These are phyloP conservation scores for Pampus argenteus DNA, from an alignment of 2,797 vertebrate genomes.

Conservation along the genomic window DNA sequence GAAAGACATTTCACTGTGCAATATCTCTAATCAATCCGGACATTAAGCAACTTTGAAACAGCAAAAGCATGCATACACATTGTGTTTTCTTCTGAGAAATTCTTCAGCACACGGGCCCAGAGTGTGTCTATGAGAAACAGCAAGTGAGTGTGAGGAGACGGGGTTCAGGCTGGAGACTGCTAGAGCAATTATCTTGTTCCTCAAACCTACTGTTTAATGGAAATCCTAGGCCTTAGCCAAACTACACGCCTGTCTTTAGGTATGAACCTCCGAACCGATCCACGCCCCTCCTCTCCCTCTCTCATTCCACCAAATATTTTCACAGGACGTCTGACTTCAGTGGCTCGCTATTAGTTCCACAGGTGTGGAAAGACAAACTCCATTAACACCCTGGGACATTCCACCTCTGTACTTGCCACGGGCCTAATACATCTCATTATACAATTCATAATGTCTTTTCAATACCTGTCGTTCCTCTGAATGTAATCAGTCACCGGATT, in stretches of 20 bases:
- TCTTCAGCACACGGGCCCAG: conserved; percentile 41
- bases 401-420: conserved; percentile 53
- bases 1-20: background rate
- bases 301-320: conserved; percentile 79
- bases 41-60: conserved; percentile 15
- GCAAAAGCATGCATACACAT: conserved; percentile 6
- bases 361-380: conserved; percentile 78
- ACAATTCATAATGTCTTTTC: conserved; percentile 37
- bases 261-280: conserved; percentile 73
- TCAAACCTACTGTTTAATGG: conserved; percentile 81
- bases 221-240: conserved; percentile 80
- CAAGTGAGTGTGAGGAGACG: conserved; percentile 43
- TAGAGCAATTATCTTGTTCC: conserved; percentile 86
- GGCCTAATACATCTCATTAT: conserved; percentile 36
- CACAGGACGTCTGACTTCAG: conserved; percentile 78
- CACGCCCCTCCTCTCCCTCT: conserved; percentile 57
- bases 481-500: conserved; percentile 36
- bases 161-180: conserved; percentile 70
- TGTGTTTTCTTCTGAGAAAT: conserved; percentile 29
- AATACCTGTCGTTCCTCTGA: conserved; percentile 24
- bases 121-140: conserved; percentile 60
- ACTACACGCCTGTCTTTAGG: conserved; percentile 78
- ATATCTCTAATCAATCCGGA: background rate
- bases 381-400: conserved; percentile 73
- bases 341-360: conserved; percentile 79